phyloP scores from a whole-genome alignment of 1,140 invertebrate genomes.

The Tribolium castaneum region DNA sequence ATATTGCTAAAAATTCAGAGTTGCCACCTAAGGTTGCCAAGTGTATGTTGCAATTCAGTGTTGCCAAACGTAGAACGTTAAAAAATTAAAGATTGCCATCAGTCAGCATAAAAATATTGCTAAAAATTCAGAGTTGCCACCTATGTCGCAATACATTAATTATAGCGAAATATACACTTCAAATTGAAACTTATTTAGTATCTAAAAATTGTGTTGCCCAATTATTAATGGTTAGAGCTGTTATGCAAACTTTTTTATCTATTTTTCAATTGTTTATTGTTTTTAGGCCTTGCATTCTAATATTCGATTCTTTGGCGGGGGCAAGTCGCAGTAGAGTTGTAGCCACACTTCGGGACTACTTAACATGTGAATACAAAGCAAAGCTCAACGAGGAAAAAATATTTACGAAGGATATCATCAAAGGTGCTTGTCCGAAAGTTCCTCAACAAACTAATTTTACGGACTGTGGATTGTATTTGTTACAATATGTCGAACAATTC shows the following conservation, averaged over 20 bases:
- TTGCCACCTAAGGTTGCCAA: conserved; percentile 39
- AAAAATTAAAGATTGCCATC: neutral
- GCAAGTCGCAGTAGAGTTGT: conserved; percentile 84
- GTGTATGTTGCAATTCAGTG: neutral
- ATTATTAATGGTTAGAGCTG: no score
- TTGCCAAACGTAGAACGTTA: no score
- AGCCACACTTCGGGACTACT: conserved; percentile 88
- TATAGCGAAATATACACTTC: no score
- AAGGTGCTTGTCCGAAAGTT: conserved; percentile 86
- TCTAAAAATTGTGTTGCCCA: no score
- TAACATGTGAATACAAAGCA: conserved; percentile 88
- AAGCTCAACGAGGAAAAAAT: conserved; percentile 75
- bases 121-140: neutral
- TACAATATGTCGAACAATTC: conserved; percentile 97
- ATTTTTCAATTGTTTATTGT: conserved; percentile 44
- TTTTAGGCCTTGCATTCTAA: conserved; percentile 88
- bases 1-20: neutral
- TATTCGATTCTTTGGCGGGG: conserved; percentile 93
- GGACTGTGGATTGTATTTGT: conserved; percentile 95
- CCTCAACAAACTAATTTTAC: conserved; percentile 97
- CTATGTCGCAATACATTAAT: no score
- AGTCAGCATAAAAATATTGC: no score
- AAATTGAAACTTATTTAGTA: no score
- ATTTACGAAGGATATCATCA: conserved; percentile 85
- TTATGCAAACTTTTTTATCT: neutral